phyloP scores from a whole-genome alignment of 2,113 vertebrate species.

The Girardinichthys multiradiatus region DNA sequence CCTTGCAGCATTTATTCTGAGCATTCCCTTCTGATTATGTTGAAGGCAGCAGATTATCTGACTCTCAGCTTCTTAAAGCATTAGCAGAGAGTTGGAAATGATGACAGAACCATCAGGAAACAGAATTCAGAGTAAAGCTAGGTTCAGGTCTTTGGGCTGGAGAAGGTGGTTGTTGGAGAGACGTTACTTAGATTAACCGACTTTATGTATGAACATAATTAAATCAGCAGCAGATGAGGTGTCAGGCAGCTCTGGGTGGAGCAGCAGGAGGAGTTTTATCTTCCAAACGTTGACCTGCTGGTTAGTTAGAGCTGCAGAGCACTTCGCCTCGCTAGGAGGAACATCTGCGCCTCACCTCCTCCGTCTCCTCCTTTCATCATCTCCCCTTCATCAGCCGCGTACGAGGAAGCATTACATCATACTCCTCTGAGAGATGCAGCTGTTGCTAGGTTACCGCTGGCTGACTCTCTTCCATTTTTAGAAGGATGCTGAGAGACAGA shows the following conservation, averaged over 20 bases:
- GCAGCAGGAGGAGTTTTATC: neutral
- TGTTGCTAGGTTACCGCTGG: conserved; percentile 74
- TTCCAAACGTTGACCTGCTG: neutral
- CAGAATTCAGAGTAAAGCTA: neutral
- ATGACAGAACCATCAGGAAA: neutral
- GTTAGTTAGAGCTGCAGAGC: neutral
- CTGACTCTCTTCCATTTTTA: conserved; percentile 74
- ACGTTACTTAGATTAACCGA: neutral
- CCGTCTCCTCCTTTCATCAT: conserved; percentile 1
- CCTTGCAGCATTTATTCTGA: too few species aligned
- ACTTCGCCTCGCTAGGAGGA: neutral
- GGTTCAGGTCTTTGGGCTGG: neutral
- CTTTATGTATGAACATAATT: neutral
- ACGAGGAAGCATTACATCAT: conserved; percentile 68
- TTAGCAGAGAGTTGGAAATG: neutral
- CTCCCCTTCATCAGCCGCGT: conserved; percentile 1
- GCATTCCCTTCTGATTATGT: too few species aligned
- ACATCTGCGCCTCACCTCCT: conserved; percentile 1
- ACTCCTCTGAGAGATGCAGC: conserved; percentile 66
- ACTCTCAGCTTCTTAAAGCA: neutral
- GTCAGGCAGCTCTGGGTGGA: neutral
- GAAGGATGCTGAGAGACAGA: conserved; percentile 43
- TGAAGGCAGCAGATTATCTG: neutral
- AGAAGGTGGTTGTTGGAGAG: neutral
- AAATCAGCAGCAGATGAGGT: neutral